phyloP scores from a whole-genome alignment of 2,888 invertebrate species.

The Leptopilina syphax region DNA sequence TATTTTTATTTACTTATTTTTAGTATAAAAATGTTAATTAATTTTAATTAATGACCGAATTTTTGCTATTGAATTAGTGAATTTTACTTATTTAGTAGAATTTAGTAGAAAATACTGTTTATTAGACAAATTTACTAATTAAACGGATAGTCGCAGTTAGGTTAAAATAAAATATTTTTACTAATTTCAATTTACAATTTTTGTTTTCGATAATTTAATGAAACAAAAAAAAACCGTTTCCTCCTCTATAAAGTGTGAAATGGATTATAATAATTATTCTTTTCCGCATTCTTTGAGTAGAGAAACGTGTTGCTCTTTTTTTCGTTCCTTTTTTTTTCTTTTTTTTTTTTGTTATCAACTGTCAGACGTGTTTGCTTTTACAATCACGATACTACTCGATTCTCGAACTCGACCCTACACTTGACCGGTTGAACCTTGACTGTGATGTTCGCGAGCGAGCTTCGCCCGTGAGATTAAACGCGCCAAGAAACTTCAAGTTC shows the following conservation, averaged over 20 bases:
- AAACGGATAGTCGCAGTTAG: no score
- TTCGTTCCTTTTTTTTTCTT: neutral
- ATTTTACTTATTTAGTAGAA: no score
- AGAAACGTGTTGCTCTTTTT: neutral
- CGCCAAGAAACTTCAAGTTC: conserved; percentile 16
- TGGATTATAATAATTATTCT: conserved; percentile 6
- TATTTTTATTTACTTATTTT: no score
- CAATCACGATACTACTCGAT: conserved; percentile 36
- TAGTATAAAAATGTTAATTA: no score
- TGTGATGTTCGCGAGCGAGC: conserved; percentile 26
- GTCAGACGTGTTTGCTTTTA: conserved; percentile 39
- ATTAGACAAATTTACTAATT: no score
- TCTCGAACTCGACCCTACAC: conserved; percentile 39
- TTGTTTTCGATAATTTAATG: no score
- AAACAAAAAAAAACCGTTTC: no score
- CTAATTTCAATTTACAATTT: no score
- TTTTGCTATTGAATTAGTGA: no score
- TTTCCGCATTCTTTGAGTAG: conserved; percentile 32
- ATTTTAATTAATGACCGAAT: no score
- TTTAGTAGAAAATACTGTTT: no score
- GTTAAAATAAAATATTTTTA: no score
- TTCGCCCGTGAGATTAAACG: conserved; percentile 33
- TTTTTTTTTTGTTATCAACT: conserved; percentile 16
- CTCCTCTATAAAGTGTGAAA: neutral
- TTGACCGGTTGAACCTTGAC: conserved; percentile 40